Percentiles rank a stretch among this genome's conserved stretches.
These are phyloP conservation scores for Tenthredo notha DNA, from an alignment of 2,888 invertebrate genomes.

Conservation along the genomic window DNA sequence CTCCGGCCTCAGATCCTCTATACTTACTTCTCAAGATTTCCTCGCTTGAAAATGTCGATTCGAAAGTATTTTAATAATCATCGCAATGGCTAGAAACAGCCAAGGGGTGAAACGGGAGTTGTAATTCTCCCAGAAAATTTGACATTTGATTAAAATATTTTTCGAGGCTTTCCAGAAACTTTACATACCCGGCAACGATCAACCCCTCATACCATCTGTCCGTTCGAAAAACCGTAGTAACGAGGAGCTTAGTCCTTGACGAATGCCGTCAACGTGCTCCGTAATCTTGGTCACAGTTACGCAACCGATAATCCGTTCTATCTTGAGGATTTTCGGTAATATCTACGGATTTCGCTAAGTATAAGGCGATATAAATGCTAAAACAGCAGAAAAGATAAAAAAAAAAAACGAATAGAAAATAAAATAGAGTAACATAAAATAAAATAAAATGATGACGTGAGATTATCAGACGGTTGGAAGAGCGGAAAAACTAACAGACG, in stretches of 20 bases:
- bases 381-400: neutral
- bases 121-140: neutral
- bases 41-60: neutral
- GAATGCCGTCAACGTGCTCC: slow-evolving; percentile 22
- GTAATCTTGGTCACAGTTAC: neutral
- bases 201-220: neutral
- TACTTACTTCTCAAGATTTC: neutral
- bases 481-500: neutral
- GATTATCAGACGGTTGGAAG: neutral
- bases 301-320: slow-evolving; percentile 17
- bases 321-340: slow-evolving; percentile 10
- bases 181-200: neutral
- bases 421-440: neutral
- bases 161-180: neutral
- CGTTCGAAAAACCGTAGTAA: slow-evolving; percentile 11
- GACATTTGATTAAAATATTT: neutral
- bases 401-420: neutral
- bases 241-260: slow-evolving; percentile 37
- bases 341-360: slow-evolving; percentile 17
- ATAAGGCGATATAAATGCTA: slow-evolving; percentile 25
- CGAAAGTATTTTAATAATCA: neutral
- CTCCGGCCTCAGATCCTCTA: neutral
- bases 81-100: neutral
- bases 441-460: neutral
- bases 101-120: neutral